Evolutionary conservation across 1,140 invertebrate species (phyloP).

Genomic region (Drosophila triauraria): DNA sequence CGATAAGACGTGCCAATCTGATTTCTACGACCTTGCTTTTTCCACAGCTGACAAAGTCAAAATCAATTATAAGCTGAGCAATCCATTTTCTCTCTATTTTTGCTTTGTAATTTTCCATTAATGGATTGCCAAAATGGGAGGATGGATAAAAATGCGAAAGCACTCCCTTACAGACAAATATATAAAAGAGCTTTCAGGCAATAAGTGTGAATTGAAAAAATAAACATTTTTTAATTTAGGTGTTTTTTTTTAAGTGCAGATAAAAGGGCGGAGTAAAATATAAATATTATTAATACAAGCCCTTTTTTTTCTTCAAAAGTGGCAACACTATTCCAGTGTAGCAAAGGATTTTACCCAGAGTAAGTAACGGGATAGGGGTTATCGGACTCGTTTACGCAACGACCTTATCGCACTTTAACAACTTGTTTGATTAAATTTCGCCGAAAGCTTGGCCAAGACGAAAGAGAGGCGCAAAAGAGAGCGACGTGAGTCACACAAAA

Average conservation of each 20-base stretch:
- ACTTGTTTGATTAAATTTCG: slow-evolving; percentile 57
- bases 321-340: not conserved
- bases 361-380: slow-evolving; percentile 13
- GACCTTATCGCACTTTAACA: slow-evolving; percentile 46
- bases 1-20: slow-evolving; percentile 18
- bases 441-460: slow-evolving; percentile 9
- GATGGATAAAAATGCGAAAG: slow-evolving; percentile 1
- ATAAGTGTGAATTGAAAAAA: slow-evolving; percentile 32
- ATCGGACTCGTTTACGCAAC: slow-evolving; percentile 36
- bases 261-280: too few species aligned
- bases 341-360: slow-evolving; percentile 1
- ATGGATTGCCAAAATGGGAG: slow-evolving; percentile 27
- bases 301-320: too few species aligned
- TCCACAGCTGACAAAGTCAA: slow-evolving; percentile 40
- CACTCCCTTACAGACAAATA: slow-evolving; percentile 11
- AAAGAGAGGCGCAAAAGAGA: slow-evolving; percentile 43
- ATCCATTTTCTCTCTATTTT: slow-evolving; percentile 17
- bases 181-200: slow-evolving; percentile 49
- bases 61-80: slow-evolving; percentile 51
- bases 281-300: not conserved
- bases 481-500: slow-evolving; percentile 23
- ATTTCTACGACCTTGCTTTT: slow-evolving; percentile 10
- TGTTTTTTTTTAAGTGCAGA: too few species aligned
- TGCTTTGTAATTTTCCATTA: slow-evolving; percentile 53
- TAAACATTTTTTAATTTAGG: too few species aligned